Evolutionary conservation across 1,140 invertebrate species (phyloP).

Genomic region (Brachionus manjavacas): DNA sequence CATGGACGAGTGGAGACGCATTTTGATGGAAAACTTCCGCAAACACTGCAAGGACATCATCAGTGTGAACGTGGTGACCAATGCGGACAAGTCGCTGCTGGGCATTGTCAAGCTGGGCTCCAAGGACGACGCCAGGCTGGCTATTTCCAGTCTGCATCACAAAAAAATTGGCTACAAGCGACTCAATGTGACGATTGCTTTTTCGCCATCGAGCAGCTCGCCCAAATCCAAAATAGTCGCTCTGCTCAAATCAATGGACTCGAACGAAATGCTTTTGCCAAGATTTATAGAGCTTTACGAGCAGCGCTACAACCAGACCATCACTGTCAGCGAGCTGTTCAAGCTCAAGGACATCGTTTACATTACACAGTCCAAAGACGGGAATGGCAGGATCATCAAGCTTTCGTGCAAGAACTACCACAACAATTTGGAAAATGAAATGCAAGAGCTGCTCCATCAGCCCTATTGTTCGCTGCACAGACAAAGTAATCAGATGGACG

Average conservation of each 20-base stretch:
- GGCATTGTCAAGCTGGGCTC: slow-evolving; percentile 66
- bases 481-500: slow-evolving; percentile 50
- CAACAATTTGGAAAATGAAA: slow-evolving; percentile 42
- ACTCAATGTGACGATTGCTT: slow-evolving; percentile 63
- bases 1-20: slow-evolving; percentile 66
- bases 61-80: slow-evolving; percentile 65
- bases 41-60: slow-evolving; percentile 70
- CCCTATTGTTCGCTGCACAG: slow-evolving; percentile 58
- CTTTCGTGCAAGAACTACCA: not conserved
- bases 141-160: slow-evolving; percentile 75
- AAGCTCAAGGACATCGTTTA: slow-evolving; percentile 19
- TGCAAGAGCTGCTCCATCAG: slow-evolving; percentile 50
- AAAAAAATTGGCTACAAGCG: slow-evolving; percentile 75
- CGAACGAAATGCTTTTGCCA: slow-evolving; percentile 68
- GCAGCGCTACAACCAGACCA: slow-evolving; percentile 62
- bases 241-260: slow-evolving; percentile 68
- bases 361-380: not conserved
- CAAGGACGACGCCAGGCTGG: slow-evolving; percentile 70
- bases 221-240: slow-evolving; percentile 61
- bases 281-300: slow-evolving; percentile 80
- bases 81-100: slow-evolving; percentile 67
- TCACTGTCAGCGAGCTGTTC: not conserved
- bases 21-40: slow-evolving; percentile 65
- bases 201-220: slow-evolving; percentile 44
- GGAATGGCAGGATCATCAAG: slow-evolving; percentile 8